phyloP scores from a whole-genome alignment of 2,113 vertebrate genomes.

The Lonchura striata region DNA sequence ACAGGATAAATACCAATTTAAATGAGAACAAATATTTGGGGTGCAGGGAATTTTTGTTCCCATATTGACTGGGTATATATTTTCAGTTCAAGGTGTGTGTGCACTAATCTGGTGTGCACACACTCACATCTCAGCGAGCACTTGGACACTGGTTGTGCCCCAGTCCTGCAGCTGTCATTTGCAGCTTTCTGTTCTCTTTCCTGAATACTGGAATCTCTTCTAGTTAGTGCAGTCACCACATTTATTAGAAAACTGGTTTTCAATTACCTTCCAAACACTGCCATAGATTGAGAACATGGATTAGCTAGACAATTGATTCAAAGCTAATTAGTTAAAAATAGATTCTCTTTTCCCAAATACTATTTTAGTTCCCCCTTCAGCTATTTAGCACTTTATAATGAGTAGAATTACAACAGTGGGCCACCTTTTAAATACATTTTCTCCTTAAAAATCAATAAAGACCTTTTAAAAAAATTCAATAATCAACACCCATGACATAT shows the following conservation, averaged over 20 bases:
- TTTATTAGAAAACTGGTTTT: conserved; percentile 45
- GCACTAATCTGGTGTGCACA: background rate
- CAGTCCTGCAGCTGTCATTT: background rate
- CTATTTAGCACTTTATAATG: conserved; percentile 68
- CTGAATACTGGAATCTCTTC: background rate
- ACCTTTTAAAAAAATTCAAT: conserved; percentile 59
- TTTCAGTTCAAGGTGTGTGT: background rate
- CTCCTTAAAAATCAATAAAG: conserved; percentile 68
- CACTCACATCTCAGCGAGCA: fast-evolving
- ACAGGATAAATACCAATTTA: background rate
- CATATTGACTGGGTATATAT: background rate
- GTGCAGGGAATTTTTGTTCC: fast-evolving
- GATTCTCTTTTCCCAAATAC: conserved; percentile 51
- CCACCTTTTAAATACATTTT: conserved; percentile 54
- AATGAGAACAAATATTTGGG: background rate
- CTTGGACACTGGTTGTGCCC: fast-evolving
- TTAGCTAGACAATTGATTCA: conserved; percentile 46
- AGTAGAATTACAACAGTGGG: conserved; percentile 49
- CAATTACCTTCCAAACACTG: conserved; percentile 30
- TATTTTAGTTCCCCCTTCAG: conserved; percentile 57
- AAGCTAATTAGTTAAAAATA: conserved; percentile 70
- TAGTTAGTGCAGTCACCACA: background rate
- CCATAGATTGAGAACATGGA: conserved; percentile 42
- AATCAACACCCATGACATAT: conserved; percentile 63
- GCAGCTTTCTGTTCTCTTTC: background rate